These are phyloP conservation scores for Melanerpes aurifrons DNA, from an alignment of 2,113 vertebrate species.

Conservation along the genomic window DNA sequence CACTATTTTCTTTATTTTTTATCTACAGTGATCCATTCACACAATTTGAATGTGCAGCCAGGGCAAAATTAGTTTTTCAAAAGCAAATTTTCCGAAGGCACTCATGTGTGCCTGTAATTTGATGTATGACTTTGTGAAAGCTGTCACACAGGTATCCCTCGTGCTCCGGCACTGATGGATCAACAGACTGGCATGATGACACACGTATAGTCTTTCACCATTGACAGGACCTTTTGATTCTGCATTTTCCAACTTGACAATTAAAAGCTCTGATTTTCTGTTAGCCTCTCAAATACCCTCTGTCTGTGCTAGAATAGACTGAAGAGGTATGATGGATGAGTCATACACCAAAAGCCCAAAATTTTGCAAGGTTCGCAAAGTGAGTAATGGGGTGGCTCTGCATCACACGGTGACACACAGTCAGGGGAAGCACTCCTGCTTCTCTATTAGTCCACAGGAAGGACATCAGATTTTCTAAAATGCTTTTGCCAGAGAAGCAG, in stretches of 20 bases:
- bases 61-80: constrained; percentile 3
- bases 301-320: background rate
- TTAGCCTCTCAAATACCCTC: background rate
- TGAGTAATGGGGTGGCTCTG: background rate
- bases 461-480: background rate
- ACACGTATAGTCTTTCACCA: constrained; percentile 20
- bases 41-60: background rate
- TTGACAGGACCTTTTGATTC: constrained; percentile 42
- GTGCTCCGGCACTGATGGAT: constrained; percentile 29
- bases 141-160: constrained; percentile 46
- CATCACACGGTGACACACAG: background rate
- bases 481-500: background rate
- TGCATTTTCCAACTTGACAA: background rate
- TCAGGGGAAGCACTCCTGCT: background rate
- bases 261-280: background rate
- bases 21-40: background rate
- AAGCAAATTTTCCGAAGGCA: constrained; percentile 6
- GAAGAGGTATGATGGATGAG: background rate
- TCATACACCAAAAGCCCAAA: background rate
- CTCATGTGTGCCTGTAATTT: background rate
- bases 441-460: background rate
- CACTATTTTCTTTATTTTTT: background rate
- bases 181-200: constrained; percentile 15
- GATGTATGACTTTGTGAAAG: constrained; percentile 56
- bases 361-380: constrained; percentile 2